A percentile compares a stretch with the other conserved stretches of the same genome.
phyloP scores from a whole-genome alignment of 2,888 invertebrate genomes.

The Epistrophe grossulariae region DNA sequence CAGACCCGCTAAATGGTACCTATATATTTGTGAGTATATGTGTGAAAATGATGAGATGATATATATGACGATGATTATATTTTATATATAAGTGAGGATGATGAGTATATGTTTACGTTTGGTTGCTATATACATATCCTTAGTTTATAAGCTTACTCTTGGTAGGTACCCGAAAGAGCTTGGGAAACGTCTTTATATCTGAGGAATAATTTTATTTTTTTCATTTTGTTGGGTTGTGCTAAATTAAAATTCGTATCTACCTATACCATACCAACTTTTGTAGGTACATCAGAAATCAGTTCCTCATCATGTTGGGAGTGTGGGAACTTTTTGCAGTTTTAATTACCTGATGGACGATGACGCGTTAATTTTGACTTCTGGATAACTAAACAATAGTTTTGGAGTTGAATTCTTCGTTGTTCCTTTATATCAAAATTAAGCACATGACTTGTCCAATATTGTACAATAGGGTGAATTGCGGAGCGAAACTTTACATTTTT shows the following conservation, averaged over 20 bases:
- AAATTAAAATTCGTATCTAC: conserved; percentile 12
- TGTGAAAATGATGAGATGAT: conserved; percentile 37
- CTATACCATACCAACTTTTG: not conserved
- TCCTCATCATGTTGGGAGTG: conserved; percentile 2
- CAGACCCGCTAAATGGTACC: not conserved
- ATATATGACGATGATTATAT: conserved; percentile 21
- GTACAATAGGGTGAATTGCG: too few species aligned
- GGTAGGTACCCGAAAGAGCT: not conserved
- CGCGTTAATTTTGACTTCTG: not conserved
- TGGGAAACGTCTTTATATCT: conserved; percentile 11
- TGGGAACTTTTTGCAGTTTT: conserved; percentile 28
- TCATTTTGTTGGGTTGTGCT: conserved; percentile 7
- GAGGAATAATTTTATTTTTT: not conserved
- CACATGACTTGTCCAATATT: too few species aligned
- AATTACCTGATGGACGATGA: conserved; percentile 7
- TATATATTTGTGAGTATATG: conserved; percentile 6
- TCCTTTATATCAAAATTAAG: too few species aligned
- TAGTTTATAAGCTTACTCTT: not conserved
- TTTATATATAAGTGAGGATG: not conserved
- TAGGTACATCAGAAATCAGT: conserved; percentile 16
- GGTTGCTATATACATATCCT: not conserved
- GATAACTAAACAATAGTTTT: not conserved
- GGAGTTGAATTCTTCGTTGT: too few species aligned
- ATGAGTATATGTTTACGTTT: not conserved
- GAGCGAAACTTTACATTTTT: too few species aligned